phyloP scores from a whole-genome alignment of 2,888 invertebrate species.

The Furcula furcula region DNA sequence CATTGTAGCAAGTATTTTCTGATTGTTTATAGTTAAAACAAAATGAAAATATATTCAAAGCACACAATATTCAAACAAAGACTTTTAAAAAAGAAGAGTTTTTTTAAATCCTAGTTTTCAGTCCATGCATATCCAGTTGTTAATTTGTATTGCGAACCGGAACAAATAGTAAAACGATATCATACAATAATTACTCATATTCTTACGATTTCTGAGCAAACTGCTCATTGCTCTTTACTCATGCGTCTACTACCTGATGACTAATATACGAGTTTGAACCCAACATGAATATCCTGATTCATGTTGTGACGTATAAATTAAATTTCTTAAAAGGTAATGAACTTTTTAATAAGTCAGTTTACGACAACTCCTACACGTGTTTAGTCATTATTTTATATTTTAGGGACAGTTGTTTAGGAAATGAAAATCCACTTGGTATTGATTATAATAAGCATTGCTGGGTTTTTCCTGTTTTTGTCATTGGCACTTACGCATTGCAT shows the following conservation, averaged over 20 bases:
- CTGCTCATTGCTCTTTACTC: constrained; percentile 8
- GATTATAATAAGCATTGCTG: neutral
- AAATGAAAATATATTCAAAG: no score
- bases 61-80: no score
- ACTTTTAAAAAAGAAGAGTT: neutral
- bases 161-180: constrained; percentile 10
- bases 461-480: neutral
- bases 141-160: constrained; percentile 9
- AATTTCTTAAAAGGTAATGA: neutral
- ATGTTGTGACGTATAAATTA: constrained; percentile 16
- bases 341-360: neutral
- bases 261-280: constrained; percentile 15
- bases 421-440: neutral
- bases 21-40: no score
- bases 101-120: neutral
- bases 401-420: neutral
- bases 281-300: constrained; percentile 15
- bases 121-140: constrained; percentile 1
- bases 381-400: constrained; percentile 10
- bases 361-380: constrained; percentile 10
- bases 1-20: no score
- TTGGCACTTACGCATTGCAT: no score
- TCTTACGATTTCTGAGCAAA: constrained; percentile 10
- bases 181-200: constrained; percentile 21
- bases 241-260: constrained; percentile 9